These are phyloP conservation scores for Florisuga fusca DNA, from an alignment of 2,797 vertebrate species.

Conservation along the genomic window DNA sequence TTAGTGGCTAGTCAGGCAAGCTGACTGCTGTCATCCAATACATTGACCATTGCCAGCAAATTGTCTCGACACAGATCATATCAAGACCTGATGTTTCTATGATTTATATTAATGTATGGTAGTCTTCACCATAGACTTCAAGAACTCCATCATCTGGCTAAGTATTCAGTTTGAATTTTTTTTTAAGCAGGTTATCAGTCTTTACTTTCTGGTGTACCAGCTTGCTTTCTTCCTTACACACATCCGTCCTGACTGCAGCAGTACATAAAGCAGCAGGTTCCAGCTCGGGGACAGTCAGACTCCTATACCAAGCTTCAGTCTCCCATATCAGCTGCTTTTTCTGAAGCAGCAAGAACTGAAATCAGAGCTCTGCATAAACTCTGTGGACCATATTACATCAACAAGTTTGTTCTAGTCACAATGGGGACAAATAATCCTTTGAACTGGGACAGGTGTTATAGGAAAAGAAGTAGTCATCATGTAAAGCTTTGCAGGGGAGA, in stretches of 20 bases:
- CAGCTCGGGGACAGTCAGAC: neutral
- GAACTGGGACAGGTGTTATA: neutral
- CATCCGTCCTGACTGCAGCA: neutral
- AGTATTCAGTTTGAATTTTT: neutral
- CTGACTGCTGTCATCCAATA: neutral
- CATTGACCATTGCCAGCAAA: neutral
- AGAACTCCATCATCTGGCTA: neutral
- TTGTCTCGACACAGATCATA: neutral
- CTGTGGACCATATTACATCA: neutral
- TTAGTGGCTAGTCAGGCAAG: neutral
- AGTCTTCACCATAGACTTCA: neutral
- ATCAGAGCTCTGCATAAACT: neutral
- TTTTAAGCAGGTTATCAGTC: constrained; percentile 66
- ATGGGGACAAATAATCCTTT: neutral
- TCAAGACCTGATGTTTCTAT: neutral
- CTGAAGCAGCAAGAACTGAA: constrained; percentile 9
- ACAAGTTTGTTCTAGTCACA: neutral
- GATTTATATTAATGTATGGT: neutral
- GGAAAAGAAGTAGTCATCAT: neutral
- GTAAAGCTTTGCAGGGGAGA: neutral
- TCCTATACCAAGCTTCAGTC: neutral
- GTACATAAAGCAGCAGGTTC: neutral
- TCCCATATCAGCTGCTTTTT: neutral
- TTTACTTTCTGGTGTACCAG: constrained; percentile 44
- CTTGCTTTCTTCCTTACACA: constrained; percentile 58